phyloP scores from a whole-genome alignment of 2,888 invertebrate genomes.

The Kuschelorhynchus macadamiae region DNA sequence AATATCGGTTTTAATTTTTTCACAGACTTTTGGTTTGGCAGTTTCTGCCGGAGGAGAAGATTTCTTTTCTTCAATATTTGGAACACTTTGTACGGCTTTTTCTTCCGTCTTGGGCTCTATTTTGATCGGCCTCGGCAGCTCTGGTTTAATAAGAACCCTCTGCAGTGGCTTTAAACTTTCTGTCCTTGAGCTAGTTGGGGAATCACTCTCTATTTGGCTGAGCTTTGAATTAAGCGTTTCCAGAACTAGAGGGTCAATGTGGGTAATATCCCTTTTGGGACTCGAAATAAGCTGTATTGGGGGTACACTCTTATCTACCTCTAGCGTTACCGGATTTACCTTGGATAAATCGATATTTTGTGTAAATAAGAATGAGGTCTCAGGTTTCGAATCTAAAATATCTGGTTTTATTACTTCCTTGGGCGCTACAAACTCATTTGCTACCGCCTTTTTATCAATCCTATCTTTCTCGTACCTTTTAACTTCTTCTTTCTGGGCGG shows the following conservation, averaged over 20 bases:
- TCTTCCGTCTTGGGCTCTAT: conserved; percentile 57
- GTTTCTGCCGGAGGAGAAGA: conserved; percentile 7
- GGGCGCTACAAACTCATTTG: conserved; percentile 44
- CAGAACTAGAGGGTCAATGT: conserved; percentile 77
- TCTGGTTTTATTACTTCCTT: conserved; percentile 59
- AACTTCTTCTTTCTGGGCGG: conserved; percentile 72
- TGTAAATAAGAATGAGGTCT: conserved; percentile 77
- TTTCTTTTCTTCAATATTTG: conserved; percentile 45
- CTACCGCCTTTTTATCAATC: conserved; percentile 8
- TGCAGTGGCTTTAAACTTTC: conserved; percentile 73
- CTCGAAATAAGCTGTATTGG: conserved; percentile 77
- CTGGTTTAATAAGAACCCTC: conserved; percentile 57
- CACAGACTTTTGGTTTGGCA: conserved; percentile 64
- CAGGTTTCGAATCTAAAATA: conserved; percentile 58
- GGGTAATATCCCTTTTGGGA: conserved; percentile 80
- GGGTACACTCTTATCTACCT: conserved; percentile 76
- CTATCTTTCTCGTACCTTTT: conserved; percentile 48
- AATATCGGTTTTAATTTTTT: conserved; percentile 73
- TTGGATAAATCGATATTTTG: conserved; percentile 83
- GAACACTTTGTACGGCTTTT: conserved; percentile 47
- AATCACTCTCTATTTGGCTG: conserved; percentile 84
- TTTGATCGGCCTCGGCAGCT: conserved; percentile 54
- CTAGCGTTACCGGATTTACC: conserved; percentile 80
- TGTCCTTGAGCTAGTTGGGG: conserved; percentile 81
- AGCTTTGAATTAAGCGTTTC: conserved; percentile 81